Percentiles rank a stretch among this genome's conserved stretches.
phyloP scores from a whole-genome alignment of 2,797 vertebrate genomes.

The Ceryle rudis region DNA sequence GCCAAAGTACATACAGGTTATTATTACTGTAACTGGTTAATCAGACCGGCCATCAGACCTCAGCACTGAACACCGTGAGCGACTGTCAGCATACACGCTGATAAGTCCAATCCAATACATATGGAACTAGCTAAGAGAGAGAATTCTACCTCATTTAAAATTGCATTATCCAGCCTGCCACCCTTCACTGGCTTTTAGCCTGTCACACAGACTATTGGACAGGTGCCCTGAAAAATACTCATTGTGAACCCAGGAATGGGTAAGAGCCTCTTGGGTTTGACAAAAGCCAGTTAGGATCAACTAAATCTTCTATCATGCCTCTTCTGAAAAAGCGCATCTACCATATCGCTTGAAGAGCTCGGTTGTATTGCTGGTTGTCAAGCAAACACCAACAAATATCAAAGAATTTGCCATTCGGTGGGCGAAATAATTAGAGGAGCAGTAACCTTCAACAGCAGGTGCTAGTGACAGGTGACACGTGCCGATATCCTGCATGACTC shows the following conservation, averaged over 20 bases:
- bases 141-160: slow-evolving; percentile 60
- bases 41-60: slow-evolving; percentile 34
- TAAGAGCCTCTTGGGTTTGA: neutral
- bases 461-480: neutral
- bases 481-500: neutral
- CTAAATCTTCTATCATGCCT: neutral
- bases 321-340: neutral
- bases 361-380: neutral
- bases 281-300: slow-evolving; percentile 39
- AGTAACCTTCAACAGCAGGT: neutral
- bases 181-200: slow-evolving; percentile 44
- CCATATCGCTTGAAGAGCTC: neutral
- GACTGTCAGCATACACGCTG: neutral
- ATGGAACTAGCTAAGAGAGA: slow-evolving; percentile 30
- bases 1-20: neutral
- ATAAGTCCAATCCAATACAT: slow-evolving; percentile 34
- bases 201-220: slow-evolving; percentile 24
- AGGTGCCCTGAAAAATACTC: neutral
- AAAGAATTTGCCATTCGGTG: neutral
- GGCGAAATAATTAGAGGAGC: slow-evolving; percentile 3
- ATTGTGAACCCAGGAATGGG: neutral
- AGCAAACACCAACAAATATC: neutral
- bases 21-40: slow-evolving; percentile 29
- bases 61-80: neutral
- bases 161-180: slow-evolving; percentile 51